These are phyloP conservation scores for Gyrodactylus bullatarudis DNA, from an alignment of 1,140 invertebrate species.

Conservation along the genomic window DNA sequence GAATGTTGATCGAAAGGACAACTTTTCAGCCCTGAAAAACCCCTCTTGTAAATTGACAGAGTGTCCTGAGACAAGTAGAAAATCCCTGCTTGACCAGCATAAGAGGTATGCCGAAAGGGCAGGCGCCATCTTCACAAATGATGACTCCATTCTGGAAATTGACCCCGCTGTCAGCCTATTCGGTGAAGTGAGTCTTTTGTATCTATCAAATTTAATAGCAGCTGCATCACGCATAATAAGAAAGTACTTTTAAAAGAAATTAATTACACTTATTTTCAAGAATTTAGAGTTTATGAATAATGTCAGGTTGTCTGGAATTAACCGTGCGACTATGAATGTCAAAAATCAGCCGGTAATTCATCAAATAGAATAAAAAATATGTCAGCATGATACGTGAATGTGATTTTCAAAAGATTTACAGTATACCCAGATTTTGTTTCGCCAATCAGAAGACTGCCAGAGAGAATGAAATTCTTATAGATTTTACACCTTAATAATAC, in stretches of 20 bases:
- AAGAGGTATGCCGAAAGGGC: neutral
- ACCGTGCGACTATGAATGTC: neutral
- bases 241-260: neutral
- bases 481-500: no score
- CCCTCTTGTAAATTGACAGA: neutral
- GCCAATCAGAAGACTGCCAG: no score
- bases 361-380: no score
- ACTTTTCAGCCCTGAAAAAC: neutral
- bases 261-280: neutral
- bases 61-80: neutral
- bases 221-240: neutral
- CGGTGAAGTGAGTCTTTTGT: neutral
- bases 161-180: neutral
- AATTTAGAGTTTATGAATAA: neutral
- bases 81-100: neutral
- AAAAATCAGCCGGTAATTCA: no score
- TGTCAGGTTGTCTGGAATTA: neutral
- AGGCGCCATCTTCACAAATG: neutral
- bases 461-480: no score
- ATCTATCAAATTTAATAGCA: neutral
- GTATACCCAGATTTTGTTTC: no score
- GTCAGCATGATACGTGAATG: no score
- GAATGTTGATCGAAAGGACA: neutral
- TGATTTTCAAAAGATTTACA: no score
- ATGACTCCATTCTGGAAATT: neutral